Conservation (phyloP, 1,140 invertebrate species). For the Rhyzopertha dominica region DNA sequence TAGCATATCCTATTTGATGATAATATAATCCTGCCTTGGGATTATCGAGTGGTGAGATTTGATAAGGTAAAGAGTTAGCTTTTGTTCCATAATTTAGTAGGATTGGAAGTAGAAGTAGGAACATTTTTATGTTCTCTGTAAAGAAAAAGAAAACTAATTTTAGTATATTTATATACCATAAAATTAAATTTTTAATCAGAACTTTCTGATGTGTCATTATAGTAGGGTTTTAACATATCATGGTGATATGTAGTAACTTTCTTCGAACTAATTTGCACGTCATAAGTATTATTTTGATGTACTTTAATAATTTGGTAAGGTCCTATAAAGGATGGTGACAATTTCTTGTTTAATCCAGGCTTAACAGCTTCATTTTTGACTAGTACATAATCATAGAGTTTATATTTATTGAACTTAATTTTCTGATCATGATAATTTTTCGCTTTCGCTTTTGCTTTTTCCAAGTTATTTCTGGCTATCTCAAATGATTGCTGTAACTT, state of each 20-base stretch:
- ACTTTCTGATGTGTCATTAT: too few relatives aligned
- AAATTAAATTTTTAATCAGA: too few relatives aligned
- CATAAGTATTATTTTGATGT: slow-evolving; percentile 7
- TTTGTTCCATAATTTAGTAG: too few relatives aligned
- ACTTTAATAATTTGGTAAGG: slow-evolving; percentile 17
- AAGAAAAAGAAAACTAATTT: too few relatives aligned
- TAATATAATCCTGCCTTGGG: too few relatives aligned
- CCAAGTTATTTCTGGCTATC: slow-evolving; percentile 29
- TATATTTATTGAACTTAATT: slow-evolving; percentile 16
- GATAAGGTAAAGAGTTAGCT: too few relatives aligned
- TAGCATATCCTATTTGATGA: too few relatives aligned
- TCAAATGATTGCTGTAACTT: slow-evolving; percentile 29
- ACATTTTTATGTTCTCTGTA: too few relatives aligned
- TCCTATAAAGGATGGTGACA: slow-evolving; percentile 9
- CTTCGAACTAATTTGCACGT: slow-evolving; percentile 10
- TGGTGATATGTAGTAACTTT: slow-evolving; percentile 6
- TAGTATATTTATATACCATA: too few relatives aligned
- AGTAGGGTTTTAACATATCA: slow-evolving; percentile 11
- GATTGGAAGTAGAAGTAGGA: too few relatives aligned
- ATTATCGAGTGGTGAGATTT: too few relatives aligned
- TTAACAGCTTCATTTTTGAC: slow-evolving; percentile 13
- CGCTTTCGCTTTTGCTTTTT: slow-evolving; percentile 24
- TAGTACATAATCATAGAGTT: slow-evolving; percentile 24
- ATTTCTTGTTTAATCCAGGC: slow-evolving; percentile 15
- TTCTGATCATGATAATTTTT: slow-evolving; percentile 29